A percentile compares a stretch with the other conserved stretches of the same genome.
phyloP scores from a whole-genome alignment of 2,888 invertebrate species.

The Lampropteryx suffumata region DNA sequence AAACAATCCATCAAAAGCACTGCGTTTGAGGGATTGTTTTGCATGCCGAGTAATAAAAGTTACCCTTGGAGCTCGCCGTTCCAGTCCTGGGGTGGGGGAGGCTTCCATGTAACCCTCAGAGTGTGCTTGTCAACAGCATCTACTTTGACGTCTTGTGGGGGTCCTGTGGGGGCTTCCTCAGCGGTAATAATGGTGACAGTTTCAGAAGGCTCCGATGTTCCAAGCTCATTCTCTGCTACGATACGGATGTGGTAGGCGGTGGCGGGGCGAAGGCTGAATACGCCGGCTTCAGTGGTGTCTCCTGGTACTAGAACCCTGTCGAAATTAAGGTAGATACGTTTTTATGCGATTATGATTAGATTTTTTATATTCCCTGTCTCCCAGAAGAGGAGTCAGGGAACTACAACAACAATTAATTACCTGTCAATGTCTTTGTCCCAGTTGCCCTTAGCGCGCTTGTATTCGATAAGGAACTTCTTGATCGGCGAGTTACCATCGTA shows the following conservation, averaged over 20 bases:
- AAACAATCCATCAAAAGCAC: no score
- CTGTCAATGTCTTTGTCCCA: constrained; percentile 91
- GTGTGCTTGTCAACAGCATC: constrained; percentile 95
- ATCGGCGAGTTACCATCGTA: constrained; percentile 96
- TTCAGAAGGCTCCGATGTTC: constrained; percentile 95
- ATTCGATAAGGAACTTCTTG: constrained; percentile 94
- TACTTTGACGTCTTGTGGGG: constrained; percentile 92
- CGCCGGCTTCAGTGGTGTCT: constrained; percentile 93
- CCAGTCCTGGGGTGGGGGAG: constrained; percentile 94
- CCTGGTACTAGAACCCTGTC: constrained; percentile 92
- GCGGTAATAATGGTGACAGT: constrained; percentile 97
- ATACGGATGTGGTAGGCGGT: constrained; percentile 96
- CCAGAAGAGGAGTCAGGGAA: no score
- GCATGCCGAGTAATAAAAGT: not conserved
- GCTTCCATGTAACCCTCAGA: constrained; percentile 94
- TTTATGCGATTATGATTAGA: no score
- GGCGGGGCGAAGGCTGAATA: constrained; percentile 93
- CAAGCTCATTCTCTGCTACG: constrained; percentile 96
- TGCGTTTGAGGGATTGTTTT: no score
- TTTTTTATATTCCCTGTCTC: no score
- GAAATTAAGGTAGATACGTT: no score
- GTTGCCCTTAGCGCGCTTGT: constrained; percentile 90
- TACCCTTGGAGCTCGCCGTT: constrained; percentile 92
- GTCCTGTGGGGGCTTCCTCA: constrained; percentile 94
- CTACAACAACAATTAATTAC: constrained; percentile 42